Percentiles rank a stretch among this genome's conserved stretches.
Conservation (phyloP, 2,113 vertebrate genomes). For the Chaenogobius annularis region DNA sequence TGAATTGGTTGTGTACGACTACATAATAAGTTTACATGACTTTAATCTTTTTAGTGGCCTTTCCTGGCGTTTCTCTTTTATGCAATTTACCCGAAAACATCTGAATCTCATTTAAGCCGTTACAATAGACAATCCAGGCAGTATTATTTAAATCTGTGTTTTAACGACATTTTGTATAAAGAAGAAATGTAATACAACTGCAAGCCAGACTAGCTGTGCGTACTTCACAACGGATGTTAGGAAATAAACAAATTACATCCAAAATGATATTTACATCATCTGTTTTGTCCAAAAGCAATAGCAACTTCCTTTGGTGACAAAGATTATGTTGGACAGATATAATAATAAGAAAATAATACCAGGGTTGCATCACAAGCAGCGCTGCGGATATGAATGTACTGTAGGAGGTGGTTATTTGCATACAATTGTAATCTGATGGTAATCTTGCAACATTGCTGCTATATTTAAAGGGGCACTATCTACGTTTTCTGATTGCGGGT, state of each 20-base stretch:
- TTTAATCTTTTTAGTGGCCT: not conserved
- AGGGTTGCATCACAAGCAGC: not conserved
- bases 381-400: not conserved
- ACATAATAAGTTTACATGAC: not conserved
- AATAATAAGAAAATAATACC: not conserved
- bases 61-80: not conserved
- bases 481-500: not conserved
- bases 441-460: not conserved
- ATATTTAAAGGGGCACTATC: not conserved
- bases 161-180: not conserved
- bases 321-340: not conserved
- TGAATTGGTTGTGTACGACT: constrained; percentile 2
- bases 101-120: not conserved
- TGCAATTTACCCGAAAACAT: not conserved
- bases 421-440: not conserved
- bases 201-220: not conserved
- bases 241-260: not conserved
- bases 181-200: not conserved
- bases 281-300: not conserved
- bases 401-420: not conserved
- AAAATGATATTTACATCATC: not conserved
- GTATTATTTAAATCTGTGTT: not conserved
- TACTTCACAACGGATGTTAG: not conserved
- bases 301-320: not conserved
- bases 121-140: not conserved